Base-by-base conservation (phyloP, 2,888 invertebrate genomes). In the Phortica okadai region DNA sequence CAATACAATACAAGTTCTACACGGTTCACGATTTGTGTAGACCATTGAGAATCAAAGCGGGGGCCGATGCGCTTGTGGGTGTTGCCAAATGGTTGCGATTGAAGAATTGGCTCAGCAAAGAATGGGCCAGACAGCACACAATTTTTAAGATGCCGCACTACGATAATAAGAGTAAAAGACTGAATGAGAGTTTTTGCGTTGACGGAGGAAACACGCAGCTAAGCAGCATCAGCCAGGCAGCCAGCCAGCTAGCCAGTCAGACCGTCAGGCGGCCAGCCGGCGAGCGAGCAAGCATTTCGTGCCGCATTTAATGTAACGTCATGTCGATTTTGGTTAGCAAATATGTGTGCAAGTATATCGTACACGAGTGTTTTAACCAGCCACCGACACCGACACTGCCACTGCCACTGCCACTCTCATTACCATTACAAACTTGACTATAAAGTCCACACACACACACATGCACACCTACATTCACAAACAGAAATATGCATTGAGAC, bases 261-360 rank as follows among this genome's bases (percentile, higher is more conserved):
- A 5, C 14, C 6, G 8, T 2, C 8, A 50, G 10, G 14, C 50
- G 6, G 50, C 5, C 50, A 50, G 50, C 2, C 50, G 14, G 25
- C 16, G 25, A 62, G 62, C 16, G 79, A 78, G 59, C 87, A 85
- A 86, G 87, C 80, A 88, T 86, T 83, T 85, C 85, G 85, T 88
- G 85, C 33, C 42, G 59, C 44, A 44, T 44, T 11, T 74, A 64
- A 33, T 85, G 83, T 82, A 85, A 82, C 88, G 86, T 85, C 87
- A 88, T 85, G 88, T 88, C 85, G 88, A 85, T 85, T 85, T 85
- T 82, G 85, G 88, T 88, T 88, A 81, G 87, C 85, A 83, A 87
- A 84, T 82, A 78, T 79, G 69, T 75, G 66, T 80, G 73, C 64
- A 62, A 74, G 73, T 76, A 72, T 78, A 21, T 21, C 21, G 21